phyloP scores from a whole-genome alignment of 2,888 invertebrate species.

The Drosophila austrosaltans region DNA sequence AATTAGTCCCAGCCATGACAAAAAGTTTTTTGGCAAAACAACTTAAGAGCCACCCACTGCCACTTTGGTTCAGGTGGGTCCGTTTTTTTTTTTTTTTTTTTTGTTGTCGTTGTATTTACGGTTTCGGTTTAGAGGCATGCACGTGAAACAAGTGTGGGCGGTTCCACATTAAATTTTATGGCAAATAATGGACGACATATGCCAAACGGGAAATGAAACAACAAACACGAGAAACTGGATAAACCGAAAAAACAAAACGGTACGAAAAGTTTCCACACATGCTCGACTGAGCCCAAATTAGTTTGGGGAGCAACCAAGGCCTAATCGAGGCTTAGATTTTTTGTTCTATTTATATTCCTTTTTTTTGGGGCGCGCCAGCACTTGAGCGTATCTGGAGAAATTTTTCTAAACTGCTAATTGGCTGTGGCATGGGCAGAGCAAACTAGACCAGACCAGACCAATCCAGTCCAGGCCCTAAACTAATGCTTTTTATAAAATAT shows the following conservation, averaged over 20 bases:
- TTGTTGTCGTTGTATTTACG: neutral
- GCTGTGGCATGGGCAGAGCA: constrained; percentile 44
- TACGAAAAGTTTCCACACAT: constrained; percentile 64
- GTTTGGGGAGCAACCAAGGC: constrained; percentile 63
- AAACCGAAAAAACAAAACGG: constrained; percentile 24
- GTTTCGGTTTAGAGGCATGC: neutral
- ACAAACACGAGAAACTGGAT: constrained; percentile 16
- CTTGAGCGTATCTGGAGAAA: constrained; percentile 38
- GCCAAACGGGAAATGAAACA: constrained; percentile 38
- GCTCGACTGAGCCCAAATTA: constrained; percentile 68
- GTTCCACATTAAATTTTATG: constrained; percentile 67
- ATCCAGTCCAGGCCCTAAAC: neutral
- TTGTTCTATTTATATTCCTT: constrained; percentile 24
- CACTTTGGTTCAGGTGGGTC: constrained; percentile 46
- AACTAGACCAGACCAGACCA: neutral
- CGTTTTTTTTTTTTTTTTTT: constrained; percentile 37
- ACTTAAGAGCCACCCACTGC: constrained; percentile 60
- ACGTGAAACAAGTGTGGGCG: neutral
- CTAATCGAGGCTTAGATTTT: constrained; percentile 34
- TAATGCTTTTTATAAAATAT: constrained; percentile 8
- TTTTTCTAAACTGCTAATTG: constrained; percentile 71
- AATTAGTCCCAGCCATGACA: constrained; percentile 78
- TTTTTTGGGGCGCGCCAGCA: constrained; percentile 31
- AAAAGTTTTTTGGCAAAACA: constrained; percentile 77
- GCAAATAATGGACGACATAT: constrained; percentile 76